These are phyloP conservation scores for Ptychadena robeensis DNA, from an alignment of 2,797 vertebrate genomes.

Conservation along the genomic window DNA sequence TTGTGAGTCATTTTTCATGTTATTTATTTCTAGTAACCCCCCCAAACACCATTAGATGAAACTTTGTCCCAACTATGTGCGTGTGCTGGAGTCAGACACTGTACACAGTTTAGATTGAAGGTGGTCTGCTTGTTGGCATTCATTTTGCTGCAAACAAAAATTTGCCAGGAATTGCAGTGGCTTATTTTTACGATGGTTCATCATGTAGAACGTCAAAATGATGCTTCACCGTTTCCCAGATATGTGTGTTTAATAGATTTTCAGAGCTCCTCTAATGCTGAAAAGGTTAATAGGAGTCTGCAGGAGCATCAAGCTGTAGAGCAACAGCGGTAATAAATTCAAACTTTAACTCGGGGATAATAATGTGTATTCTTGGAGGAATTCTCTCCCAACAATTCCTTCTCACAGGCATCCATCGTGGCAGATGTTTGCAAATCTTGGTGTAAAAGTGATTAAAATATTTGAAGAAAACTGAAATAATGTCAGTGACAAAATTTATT, in stretches of 20 bases:
- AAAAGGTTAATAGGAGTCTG: slow-evolving; percentile 52
- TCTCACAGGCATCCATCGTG: slow-evolving; percentile 69
- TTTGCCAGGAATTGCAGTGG: slow-evolving; percentile 22
- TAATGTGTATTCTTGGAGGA: slow-evolving; percentile 70
- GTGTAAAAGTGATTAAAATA: slow-evolving; percentile 82
- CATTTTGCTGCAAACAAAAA: slow-evolving; percentile 30
- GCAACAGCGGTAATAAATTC: slow-evolving; percentile 64
- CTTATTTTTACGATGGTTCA: slow-evolving; percentile 59
- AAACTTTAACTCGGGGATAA: slow-evolving; percentile 66
- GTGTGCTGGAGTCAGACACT: slow-evolving; percentile 34
- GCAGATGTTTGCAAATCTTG: slow-evolving; percentile 83
- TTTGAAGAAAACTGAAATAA: slow-evolving; percentile 84
- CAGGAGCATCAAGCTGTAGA: slow-evolving; percentile 61
- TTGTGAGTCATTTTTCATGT: slow-evolving; percentile 24
- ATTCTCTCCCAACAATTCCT: slow-evolving; percentile 72
- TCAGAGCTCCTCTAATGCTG: slow-evolving; percentile 43
- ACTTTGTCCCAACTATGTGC: slow-evolving; percentile 20
- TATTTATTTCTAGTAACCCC: slow-evolving; percentile 27
- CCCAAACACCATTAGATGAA: slow-evolving; percentile 30
- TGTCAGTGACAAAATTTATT: slow-evolving; percentile 83
- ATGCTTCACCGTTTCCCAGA: slow-evolving; percentile 44
- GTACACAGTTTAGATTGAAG: slow-evolving; percentile 53
- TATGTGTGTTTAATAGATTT: slow-evolving; percentile 53
- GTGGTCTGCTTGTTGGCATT: slow-evolving; percentile 35
- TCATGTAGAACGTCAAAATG: slow-evolving; percentile 21